Percentiles rank a stretch among this genome's conserved stretches.
phyloP scores from a whole-genome alignment of 2,888 invertebrate species.

The Dolichomitus sp. region DNA sequence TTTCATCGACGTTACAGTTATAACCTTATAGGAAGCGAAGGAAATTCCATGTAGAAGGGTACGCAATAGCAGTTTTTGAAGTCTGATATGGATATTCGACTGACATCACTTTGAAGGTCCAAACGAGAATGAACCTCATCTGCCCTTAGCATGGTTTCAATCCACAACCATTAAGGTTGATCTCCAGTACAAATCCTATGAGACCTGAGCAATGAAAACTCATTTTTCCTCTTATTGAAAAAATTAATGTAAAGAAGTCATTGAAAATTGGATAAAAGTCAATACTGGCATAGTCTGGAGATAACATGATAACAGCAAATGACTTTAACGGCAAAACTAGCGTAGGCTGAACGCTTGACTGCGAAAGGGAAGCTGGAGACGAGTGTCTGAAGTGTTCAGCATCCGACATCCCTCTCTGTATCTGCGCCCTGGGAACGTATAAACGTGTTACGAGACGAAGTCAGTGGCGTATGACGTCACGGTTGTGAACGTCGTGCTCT shows the following conservation, averaged over 20 bases:
- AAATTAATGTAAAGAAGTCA: not conserved
- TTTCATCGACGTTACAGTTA: slow-evolving; percentile 71
- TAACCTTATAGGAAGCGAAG: not conserved
- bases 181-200: not conserved
- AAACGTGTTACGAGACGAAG: slow-evolving; percentile 85
- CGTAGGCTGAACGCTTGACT: slow-evolving; percentile 19
- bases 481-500: slow-evolving; percentile 82
- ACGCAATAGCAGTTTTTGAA: not conserved
- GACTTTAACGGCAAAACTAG: slow-evolving; percentile 32
- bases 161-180: not conserved
- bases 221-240: not conserved
- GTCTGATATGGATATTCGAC: not conserved
- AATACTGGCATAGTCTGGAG: not conserved
- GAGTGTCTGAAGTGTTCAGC: slow-evolving; percentile 43
- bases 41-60: no score
- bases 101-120: no score
- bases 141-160: no score
- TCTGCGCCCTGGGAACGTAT: slow-evolving; percentile 74
- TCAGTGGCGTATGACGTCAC: slow-evolving; percentile 87
- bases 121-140: no score
- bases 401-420: slow-evolving; percentile 78
- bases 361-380: slow-evolving; percentile 27
- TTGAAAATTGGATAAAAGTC: not conserved
- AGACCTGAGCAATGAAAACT: not conserved
- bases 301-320: slow-evolving; percentile 1